Conservation (phyloP, 2,113 vertebrate species). For the Lepisosteus osseus region DNA sequence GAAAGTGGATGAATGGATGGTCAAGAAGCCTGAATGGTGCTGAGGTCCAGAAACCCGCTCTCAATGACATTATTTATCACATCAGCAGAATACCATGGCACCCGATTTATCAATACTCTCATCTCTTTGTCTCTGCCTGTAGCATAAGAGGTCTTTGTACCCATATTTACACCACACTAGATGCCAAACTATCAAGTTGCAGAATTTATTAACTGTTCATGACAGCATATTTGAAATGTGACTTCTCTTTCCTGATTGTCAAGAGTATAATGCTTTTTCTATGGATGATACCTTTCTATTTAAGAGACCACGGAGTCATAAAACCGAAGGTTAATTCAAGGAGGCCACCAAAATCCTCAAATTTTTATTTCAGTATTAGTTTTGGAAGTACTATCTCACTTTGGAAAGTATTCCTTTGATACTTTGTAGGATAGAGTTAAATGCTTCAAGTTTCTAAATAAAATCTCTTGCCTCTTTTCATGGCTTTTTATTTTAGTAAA, state of each 20-base stretch:
- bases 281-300: slow-evolving; percentile 1
- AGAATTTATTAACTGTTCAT: slow-evolving; percentile 41
- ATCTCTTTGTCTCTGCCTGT: slow-evolving; percentile 18
- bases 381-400: too few species aligned
- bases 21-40: not conserved
- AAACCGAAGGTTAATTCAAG: slow-evolving; percentile 33
- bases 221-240: slow-evolving; percentile 24
- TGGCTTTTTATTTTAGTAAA: too few species aligned
- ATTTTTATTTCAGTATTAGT: too few species aligned
- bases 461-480: too few species aligned
- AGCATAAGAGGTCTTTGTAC: slow-evolving; percentile 47
- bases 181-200: slow-evolving; percentile 44
- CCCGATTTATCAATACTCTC: slow-evolving; percentile 24
- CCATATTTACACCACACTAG: slow-evolving; percentile 32
- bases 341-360: slow-evolving; percentile 5
- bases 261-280: slow-evolving; percentile 10
- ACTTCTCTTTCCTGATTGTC: slow-evolving; percentile 27
- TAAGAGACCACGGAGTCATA: slow-evolving; percentile 32
- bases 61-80: slow-evolving; percentile 19
- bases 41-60: not conserved
- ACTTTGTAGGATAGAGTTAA: too few species aligned
- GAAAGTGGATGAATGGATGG: too few species aligned
- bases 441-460: too few species aligned
- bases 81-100: slow-evolving; percentile 4
- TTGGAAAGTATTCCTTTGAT: too few species aligned